phyloP scores from a whole-genome alignment of 2,113 vertebrate species.

The Galemys pyrenaicus region DNA sequence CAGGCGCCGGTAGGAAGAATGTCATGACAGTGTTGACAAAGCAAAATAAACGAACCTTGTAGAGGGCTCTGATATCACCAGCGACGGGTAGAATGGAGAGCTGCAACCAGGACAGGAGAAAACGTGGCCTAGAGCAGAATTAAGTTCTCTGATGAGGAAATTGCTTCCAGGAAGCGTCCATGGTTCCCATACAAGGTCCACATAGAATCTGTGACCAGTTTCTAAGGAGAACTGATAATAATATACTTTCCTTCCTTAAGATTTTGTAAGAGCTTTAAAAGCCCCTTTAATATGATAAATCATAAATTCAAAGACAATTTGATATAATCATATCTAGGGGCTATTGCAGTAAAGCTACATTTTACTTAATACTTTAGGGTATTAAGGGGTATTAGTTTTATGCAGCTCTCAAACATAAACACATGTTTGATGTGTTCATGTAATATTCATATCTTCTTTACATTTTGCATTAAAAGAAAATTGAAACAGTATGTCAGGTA shows the following conservation, averaged over 20 bases:
- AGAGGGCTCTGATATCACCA: background rate
- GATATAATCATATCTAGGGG: background rate
- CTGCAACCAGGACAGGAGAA: background rate
- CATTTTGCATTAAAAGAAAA: conserved; percentile 20
- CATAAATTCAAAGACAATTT: background rate
- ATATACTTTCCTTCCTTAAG: background rate
- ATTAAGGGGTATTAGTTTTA: background rate
- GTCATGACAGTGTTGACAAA: background rate
- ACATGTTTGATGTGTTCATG: background rate
- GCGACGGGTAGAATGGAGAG: background rate
- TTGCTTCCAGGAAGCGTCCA: background rate
- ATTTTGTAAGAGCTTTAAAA: background rate
- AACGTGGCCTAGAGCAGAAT: background rate
- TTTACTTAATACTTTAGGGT: conserved; percentile 18
- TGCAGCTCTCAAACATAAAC: background rate
- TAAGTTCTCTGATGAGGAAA: background rate
- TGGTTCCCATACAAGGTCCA: accelerated
- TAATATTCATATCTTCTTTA: background rate
- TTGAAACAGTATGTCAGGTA: conserved; percentile 2
- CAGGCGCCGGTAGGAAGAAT: background rate
- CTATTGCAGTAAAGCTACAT: background rate
- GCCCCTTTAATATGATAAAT: background rate
- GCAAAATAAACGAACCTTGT: background rate
- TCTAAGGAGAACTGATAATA: background rate
- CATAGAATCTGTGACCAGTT: accelerated